Base-by-base conservation (phyloP, 2,888 invertebrate genomes). In the Gasteruption jaculator region DNA sequence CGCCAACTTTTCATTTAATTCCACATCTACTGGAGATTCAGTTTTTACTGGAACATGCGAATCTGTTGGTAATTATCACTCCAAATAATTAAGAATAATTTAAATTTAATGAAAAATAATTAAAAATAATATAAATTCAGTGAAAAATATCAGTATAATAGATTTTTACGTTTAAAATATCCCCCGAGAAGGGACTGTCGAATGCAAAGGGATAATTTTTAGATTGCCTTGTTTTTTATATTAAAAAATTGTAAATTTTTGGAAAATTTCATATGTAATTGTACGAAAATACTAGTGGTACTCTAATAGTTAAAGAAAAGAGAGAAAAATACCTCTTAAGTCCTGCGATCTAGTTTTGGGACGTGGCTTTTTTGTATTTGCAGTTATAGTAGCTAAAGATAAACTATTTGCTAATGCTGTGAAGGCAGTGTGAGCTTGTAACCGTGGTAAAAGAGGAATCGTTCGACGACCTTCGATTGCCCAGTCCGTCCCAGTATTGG, bases 341-440 rank as follows among this genome's bases (percentile, higher is more conserved):
- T 58, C 42, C 14, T 45, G 40, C 49, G 70, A 73, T 32, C 77
- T 78, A 49, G 73, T 72, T 18, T 69, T 56, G 20, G 76, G 74
- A 42, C 68, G 59, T 31, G 77, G 74, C 55, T 80, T 66, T 55
- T 76, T 76, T 43, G 75, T 77, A 67, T 86, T 86, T 54, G 80
- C 81, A 54, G 77, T 76, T 46, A 76, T 77, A 34, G 82, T 78
- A 41, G 76, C 73, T 48, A 81, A 77, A 0, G 88, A 86, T 37
- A 83, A 80, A 66, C 83, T 85, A 70, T 91, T 90, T 10, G 92
- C 91, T 52, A 91, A 77, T 48, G 84, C 82, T 44, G 88, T 85
- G 65, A 88, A 86, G 25, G 85, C 85, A 5, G 91, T 91, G 63
- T 90, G 88, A 5, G 91, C 86, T 38, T 86, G 80, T n/a, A 86